Percentiles rank a stretch among this genome's conserved stretches.
phyloP scores from a whole-genome alignment of 2,113 vertebrate species.

The Oryzias curvinotus region DNA sequence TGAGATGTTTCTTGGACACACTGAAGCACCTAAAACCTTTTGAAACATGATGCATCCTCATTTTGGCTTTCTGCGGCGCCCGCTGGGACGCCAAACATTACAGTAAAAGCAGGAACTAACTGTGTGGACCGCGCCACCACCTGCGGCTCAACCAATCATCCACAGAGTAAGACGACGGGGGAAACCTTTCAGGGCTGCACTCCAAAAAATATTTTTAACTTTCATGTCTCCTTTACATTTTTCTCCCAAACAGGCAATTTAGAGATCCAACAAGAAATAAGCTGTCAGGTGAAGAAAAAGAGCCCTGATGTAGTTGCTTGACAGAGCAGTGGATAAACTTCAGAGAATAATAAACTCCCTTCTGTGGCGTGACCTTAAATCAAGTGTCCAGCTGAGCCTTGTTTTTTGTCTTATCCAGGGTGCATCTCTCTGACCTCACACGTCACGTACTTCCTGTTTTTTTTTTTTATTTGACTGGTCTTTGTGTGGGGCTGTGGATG shows the following conservation, averaged over 20 bases:
- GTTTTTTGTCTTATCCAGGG: constrained; percentile 24
- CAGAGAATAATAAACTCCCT: constrained; percentile 35
- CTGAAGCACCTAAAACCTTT: background rate
- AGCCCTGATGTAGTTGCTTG: background rate
- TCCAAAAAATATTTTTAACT: background rate
- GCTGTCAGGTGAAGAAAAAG: background rate
- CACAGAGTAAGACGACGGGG: constrained; percentile 30
- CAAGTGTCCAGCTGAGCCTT: constrained; percentile 35
- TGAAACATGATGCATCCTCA: constrained; percentile 4
- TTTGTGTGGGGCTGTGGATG: constrained; percentile 31
- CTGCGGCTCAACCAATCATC: constrained; percentile 88
- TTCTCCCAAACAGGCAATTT: background rate
- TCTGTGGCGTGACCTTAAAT: constrained; percentile 15
- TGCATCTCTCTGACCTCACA: constrained; percentile 41
- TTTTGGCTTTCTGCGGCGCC: constrained; percentile 63
- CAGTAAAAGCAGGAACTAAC: constrained; percentile 87
- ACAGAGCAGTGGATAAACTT: constrained; percentile 17
- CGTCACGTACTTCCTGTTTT: constrained; percentile 26
- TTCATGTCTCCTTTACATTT: background rate
- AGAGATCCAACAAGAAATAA: background rate
- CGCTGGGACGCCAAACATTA: constrained; percentile 80
- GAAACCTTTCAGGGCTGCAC: background rate
- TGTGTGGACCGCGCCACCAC: constrained; percentile 81
- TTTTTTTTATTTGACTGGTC: constrained; percentile 16
- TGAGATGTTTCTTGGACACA: background rate